A percentile compares a stretch with the other conserved stretches of the same genome.
Conservation (phyloP, 1,140 invertebrate species). For the Magallana ariakensis region DNA sequence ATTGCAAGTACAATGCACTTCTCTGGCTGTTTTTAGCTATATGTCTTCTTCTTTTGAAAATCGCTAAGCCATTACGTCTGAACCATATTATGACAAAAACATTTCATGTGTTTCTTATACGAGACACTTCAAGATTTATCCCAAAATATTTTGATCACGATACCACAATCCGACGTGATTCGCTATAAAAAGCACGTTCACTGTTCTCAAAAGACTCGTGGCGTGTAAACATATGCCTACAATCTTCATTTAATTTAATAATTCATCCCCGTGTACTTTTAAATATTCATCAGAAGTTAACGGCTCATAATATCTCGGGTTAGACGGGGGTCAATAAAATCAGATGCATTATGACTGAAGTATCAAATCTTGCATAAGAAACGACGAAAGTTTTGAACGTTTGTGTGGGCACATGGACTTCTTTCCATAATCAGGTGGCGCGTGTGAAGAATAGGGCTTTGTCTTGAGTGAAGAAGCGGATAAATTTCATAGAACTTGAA, state of each 20-base stretch:
- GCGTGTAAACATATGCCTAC: conserved; percentile 6
- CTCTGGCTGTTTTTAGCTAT: no score
- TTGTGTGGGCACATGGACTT: background rate
- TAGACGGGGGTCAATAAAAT: conserved; percentile 23
- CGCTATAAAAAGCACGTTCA: background rate
- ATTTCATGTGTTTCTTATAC: background rate
- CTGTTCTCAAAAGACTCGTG: background rate
- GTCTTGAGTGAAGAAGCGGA: background rate
- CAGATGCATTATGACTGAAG: background rate
- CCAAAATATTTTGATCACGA: no score
- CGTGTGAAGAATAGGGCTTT: background rate
- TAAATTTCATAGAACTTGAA: background rate
- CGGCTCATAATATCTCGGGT: background rate
- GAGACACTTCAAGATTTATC: background rate
- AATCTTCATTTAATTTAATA: background rate
- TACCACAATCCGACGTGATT: background rate
- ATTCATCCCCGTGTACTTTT: background rate
- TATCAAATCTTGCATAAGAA: background rate
- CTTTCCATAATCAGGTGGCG: background rate
- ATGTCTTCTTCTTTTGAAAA: no score
- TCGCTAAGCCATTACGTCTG: no score
- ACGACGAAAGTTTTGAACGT: background rate
- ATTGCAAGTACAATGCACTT: no score
- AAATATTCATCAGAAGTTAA: background rate
- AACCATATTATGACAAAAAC: no score